A percentile compares a stretch with the other conserved stretches of the same genome.
Evolutionary conservation across 2,113 vertebrate genomes (phyloP).

Genomic region (Scophthalmus maximus): DNA sequence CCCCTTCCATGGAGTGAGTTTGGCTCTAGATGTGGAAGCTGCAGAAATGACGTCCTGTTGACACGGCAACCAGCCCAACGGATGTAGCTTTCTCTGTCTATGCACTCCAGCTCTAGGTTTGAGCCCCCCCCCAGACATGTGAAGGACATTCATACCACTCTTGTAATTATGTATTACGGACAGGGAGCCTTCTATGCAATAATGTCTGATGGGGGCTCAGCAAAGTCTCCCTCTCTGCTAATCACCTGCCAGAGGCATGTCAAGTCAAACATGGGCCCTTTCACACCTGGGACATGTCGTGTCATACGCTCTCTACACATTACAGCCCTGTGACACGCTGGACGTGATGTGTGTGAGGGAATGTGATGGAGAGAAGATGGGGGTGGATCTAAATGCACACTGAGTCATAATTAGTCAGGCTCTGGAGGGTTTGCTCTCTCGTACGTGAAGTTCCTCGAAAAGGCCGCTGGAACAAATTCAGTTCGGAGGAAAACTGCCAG

Average conservation of each 20-base stretch:
- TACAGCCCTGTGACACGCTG: constrained; percentile 27
- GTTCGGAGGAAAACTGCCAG: neutral
- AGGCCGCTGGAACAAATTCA: neutral
- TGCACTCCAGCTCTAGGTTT: neutral
- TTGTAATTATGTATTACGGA: constrained; percentile 61
- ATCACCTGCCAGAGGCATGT: constrained; percentile 70
- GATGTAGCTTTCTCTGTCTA: neutral
- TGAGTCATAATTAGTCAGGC: constrained; percentile 31
- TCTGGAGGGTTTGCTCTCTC: neutral
- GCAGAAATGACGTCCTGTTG: neutral
- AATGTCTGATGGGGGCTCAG: constrained; percentile 59
- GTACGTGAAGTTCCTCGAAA: neutral
- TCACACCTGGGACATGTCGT: constrained; percentile 63
- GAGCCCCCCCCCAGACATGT: constrained; percentile 51
- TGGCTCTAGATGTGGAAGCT: constrained; percentile 13
- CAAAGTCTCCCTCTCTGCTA: constrained; percentile 53
- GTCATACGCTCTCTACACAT: constrained; percentile 46
- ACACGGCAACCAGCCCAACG: neutral
- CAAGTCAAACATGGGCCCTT: constrained; percentile 57
- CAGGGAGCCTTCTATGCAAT: constrained; percentile 42
- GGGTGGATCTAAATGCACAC: neutral
- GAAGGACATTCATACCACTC: constrained; percentile 63
- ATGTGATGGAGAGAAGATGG: neutral
- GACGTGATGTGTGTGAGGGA: constrained; percentile 1
- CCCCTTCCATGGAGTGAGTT: constrained; percentile 14